A percentile compares a stretch with the other conserved stretches of the same genome.
These are phyloP conservation scores for Panthera uncia DNA, from an alignment of 2,113 vertebrate species.

Conservation along the genomic window DNA sequence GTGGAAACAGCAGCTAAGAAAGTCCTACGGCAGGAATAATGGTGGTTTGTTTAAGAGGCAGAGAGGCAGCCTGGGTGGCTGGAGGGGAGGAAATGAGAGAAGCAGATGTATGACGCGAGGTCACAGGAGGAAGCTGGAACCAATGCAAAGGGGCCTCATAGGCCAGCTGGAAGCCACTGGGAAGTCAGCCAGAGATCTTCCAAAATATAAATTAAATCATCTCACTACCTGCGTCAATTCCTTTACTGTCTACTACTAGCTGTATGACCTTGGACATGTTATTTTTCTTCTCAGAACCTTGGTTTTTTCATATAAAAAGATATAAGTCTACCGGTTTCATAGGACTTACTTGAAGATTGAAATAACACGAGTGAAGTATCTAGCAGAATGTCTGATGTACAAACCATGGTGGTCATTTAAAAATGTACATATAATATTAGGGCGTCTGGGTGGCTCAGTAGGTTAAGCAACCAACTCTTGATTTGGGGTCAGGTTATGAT, in stretches of 20 bases:
- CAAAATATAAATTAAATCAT: slow-evolving; percentile 34
- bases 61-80: background rate
- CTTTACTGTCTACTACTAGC: background rate
- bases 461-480: no score
- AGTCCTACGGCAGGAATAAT: background rate
- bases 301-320: background rate
- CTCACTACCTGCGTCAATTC: background rate
- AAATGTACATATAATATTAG: background rate
- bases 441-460: no score
- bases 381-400: background rate
- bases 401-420: background rate
- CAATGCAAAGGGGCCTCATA: background rate
- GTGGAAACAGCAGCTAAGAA: background rate
- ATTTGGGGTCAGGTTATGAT: no score
- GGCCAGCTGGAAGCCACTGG: background rate
- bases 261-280: background rate
- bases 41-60: background rate
- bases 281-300: background rate
- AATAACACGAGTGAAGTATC: background rate
- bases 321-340: background rate
- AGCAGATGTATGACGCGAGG: background rate
- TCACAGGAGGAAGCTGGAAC: background rate
- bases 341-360: background rate
- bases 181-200: slow-evolving; percentile 32
- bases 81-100: background rate